Conservation (phyloP, 1,140 invertebrate species). For the Anoplolepis gracilipes region DNA sequence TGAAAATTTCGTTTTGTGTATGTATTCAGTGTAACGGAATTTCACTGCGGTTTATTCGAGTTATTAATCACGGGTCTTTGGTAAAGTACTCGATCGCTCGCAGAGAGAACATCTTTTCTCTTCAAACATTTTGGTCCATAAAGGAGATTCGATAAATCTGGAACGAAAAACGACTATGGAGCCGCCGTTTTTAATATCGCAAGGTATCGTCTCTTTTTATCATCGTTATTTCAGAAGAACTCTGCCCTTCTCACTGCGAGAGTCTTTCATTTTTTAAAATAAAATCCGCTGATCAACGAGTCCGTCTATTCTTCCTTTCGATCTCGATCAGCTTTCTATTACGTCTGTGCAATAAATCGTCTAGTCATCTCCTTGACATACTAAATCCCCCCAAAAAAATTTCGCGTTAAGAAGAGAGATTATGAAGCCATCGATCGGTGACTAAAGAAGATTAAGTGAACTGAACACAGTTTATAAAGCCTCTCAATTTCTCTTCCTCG, state of each 20-base stretch:
- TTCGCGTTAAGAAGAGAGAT: conserved; percentile 58
- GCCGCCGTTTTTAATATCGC: conserved; percentile 22
- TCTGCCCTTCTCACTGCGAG: conserved; percentile 20
- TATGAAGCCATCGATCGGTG: conserved; percentile 73
- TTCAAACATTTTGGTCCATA: conserved; percentile 50
- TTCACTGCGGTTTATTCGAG: conserved; percentile 49
- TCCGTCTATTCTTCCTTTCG: neutral
- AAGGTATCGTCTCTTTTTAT: conserved; percentile 37
- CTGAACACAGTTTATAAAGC: conserved; percentile 67
- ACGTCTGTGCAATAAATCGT: conserved; percentile 67
- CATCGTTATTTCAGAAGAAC: conserved; percentile 42
- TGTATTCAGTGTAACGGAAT: conserved; percentile 51
- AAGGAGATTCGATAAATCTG: conserved; percentile 59
- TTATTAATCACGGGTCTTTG: conserved; percentile 44
- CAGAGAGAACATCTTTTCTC: conserved; percentile 30
- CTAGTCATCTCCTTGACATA: conserved; percentile 62
- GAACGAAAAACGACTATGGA: conserved; percentile 6
- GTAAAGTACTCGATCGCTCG: neutral
- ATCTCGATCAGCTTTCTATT: conserved; percentile 67
- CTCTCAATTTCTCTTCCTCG: conserved; percentile 36
- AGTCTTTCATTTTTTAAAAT: conserved; percentile 64
- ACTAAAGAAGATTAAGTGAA: conserved; percentile 73
- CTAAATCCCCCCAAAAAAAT: conserved; percentile 59
- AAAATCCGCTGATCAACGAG: conserved; percentile 38
- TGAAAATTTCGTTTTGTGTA: conserved; percentile 41